Evolutionary conservation across 1,140 invertebrate species (phyloP), one percentile per base, ranked within the genome.

Genomic region (Paraescarpia echinospica): DNA sequence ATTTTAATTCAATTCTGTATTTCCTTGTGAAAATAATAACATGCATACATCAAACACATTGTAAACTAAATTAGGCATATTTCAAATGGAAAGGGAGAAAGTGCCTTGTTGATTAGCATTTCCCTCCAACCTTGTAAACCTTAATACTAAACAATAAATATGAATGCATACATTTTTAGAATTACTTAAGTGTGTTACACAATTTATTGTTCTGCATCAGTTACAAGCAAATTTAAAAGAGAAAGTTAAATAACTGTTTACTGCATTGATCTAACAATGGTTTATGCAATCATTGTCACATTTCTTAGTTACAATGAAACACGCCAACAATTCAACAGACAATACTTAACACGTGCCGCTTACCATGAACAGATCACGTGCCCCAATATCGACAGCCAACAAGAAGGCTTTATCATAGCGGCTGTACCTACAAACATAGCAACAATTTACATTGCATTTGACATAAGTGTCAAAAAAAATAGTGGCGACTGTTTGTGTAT

Each of bases 401-500:
- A 98, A 97, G 94, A 98, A 98, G 18, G 98, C 98, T 95, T 98
- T 98, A 94, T 98, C 98, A 95, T 98, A 97, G 91, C 98, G 96
- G 92, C 97, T 97, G 95, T 98, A 97, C 93, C 98, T 98, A 94
- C n/a, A 1, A 92, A 94, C 89, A 1, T 33, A 41, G 33, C 48
- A 8, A 94, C 34, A 48, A 6, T 88, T 59, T 89, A 48, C 9
- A 22, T 27, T 12, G 59, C 22, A 27, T 31, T 77, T 77, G 48
- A 51, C 48, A 51, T 51, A 51, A 9, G 8, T 51, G 48, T 51
- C 48, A 51, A 51, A 51, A 9, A 51, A 51, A 51, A n/a, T n/a
- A n/a, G n/a, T n/a, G n/a, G n/a, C n/a, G n/a, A n/a, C n/a, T n/a
- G n/a, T n/a, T n/a, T n/a, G n/a, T n/a, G n/a, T n/a, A n/a, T n/a